These are phyloP conservation scores for Drosophila nebulosa DNA, from an alignment of 1,140 invertebrate genomes.

Conservation along the genomic window DNA sequence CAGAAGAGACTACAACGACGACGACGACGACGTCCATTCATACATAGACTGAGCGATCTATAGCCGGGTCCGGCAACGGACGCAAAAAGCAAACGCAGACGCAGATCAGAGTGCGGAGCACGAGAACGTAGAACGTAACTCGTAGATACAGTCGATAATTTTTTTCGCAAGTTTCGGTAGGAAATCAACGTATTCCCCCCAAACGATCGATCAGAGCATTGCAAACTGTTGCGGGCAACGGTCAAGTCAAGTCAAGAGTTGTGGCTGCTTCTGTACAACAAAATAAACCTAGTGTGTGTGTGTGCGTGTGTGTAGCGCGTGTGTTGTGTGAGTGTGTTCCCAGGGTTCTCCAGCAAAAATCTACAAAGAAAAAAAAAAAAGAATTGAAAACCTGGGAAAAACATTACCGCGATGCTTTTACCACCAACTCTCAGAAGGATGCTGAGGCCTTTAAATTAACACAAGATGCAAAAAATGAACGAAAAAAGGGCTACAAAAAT, in stretches of 20 bases:
- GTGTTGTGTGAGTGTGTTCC: background rate
- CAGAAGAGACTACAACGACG: constrained; percentile 64
- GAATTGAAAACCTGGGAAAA: background rate
- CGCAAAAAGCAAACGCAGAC: constrained; percentile 32
- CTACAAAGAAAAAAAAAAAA: background rate
- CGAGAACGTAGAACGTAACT: constrained; percentile 25
- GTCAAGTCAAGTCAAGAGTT: constrained; percentile 11
- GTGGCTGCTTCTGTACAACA: background rate
- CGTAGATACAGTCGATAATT: constrained; percentile 40
- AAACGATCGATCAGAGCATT: constrained; percentile 42
- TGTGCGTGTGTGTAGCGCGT: constrained; percentile 16
- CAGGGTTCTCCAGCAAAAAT: background rate
- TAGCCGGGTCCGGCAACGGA: constrained; percentile 42
- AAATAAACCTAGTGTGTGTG: constrained; percentile 3
- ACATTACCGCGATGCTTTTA: background rate
- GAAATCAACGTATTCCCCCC: constrained; percentile 53
- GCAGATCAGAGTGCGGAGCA: constrained; percentile 41
- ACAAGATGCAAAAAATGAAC: background rate
- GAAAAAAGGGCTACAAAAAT: constrained; percentile 2
- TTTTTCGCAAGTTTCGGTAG: constrained; percentile 51
- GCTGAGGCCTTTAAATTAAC: background rate
- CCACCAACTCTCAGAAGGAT: background rate
- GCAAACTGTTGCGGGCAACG: constrained; percentile 55
- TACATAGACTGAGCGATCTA: background rate
- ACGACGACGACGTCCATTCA: constrained; percentile 63